Percentiles rank a stretch among this genome's conserved stretches.
Evolutionary conservation across 2,888 invertebrate species (phyloP).

Genomic region (Anticlea derivata): DNA sequence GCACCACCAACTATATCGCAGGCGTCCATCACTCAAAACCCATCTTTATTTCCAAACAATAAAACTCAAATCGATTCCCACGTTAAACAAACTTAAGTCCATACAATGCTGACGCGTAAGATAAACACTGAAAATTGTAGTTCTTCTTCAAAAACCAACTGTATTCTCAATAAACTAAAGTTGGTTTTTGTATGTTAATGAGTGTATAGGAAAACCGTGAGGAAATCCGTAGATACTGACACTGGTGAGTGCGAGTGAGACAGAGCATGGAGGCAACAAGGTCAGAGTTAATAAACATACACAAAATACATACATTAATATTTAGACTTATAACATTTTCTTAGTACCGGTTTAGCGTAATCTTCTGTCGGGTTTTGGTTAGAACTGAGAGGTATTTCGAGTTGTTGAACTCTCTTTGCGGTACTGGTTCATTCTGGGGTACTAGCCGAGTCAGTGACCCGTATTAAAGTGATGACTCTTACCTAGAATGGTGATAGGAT

Average conservation of each 20-base stretch:
- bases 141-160: constrained; percentile 45
- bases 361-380: not conserved
- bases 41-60: constrained; percentile 26
- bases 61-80: constrained; percentile 39
- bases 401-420: constrained; percentile 6
- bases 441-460: constrained; percentile 1
- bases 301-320: constrained; percentile 36
- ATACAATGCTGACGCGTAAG: constrained; percentile 44
- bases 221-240: constrained; percentile 59
- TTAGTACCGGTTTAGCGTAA: constrained; percentile 24
- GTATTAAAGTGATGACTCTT: too few species aligned
- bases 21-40: constrained; percentile 35
- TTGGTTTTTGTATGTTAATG: constrained; percentile 39
- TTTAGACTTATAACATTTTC: constrained; percentile 33
- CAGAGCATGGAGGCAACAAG: constrained; percentile 52
- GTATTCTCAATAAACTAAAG: constrained; percentile 44
- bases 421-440: constrained; percentile 5
- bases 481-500: too few species aligned
- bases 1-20: constrained; percentile 28
- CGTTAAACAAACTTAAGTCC: constrained; percentile 38
- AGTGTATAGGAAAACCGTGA: constrained; percentile 67
- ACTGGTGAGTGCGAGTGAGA: constrained; percentile 59
- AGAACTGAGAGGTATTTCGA: not conserved
- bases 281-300: constrained; percentile 68
- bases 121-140: constrained; percentile 67